phyloP scores from a whole-genome alignment of 2,888 invertebrate species.

The Protodeltote pygarga region DNA sequence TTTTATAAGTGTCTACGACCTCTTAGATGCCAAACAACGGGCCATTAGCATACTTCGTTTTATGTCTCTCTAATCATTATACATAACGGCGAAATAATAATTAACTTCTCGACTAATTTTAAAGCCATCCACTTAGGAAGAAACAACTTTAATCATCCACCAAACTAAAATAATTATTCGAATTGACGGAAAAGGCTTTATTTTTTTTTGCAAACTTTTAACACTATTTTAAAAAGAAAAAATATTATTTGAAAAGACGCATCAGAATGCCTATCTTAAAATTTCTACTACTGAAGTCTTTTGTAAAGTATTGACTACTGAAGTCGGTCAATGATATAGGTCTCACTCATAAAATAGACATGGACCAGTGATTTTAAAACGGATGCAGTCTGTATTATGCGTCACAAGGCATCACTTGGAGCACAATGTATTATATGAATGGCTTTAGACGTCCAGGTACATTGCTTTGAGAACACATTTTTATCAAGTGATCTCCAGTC shows the following conservation, averaged over 20 bases:
- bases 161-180: neutral
- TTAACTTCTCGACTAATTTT: constrained; percentile 18
- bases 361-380: constrained; percentile 60
- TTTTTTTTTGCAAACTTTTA: no score
- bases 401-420: constrained; percentile 50
- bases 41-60: constrained; percentile 14
- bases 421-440: constrained; percentile 61
- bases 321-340: constrained; percentile 50
- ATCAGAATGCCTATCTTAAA: constrained; percentile 6
- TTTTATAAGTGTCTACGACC: constrained; percentile 19
- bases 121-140: no score
- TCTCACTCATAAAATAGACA: constrained; percentile 73
- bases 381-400: constrained; percentile 58
- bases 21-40: constrained; percentile 10
- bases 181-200: neutral
- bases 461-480: constrained; percentile 48
- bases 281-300: constrained; percentile 48
- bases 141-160: no score
- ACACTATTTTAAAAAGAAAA: no score
- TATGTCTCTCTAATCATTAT: constrained; percentile 6
- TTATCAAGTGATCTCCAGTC: constrained; percentile 63
- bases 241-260: no score
- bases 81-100: constrained; percentile 19
- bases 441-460: constrained; percentile 58
- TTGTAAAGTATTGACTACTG: constrained; percentile 49